Conservation (phyloP, 1,140 invertebrate genomes). For the Bombus confusus region DNA sequence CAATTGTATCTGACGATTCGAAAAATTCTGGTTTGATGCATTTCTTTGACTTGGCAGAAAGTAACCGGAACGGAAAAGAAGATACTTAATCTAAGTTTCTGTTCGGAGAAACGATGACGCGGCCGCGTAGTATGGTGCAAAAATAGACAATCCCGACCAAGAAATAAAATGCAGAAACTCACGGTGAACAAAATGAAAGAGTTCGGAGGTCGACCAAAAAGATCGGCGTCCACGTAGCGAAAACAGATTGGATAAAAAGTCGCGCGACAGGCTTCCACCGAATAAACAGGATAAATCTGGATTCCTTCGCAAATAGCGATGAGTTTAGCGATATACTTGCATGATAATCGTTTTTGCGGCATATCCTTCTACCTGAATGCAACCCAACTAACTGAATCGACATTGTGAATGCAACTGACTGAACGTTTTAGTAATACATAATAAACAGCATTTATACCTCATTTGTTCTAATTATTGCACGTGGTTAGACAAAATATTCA, state of each 20-base stretch:
- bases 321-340: constrained; percentile 42
- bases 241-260: constrained; percentile 55
- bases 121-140: background rate
- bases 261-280: constrained; percentile 37
- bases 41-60: constrained; percentile 1
- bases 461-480: background rate
- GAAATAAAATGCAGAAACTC: constrained; percentile 45
- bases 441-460: background rate
- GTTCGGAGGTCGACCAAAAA: constrained; percentile 54
- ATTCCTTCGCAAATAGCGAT: constrained; percentile 45
- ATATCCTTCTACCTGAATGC: background rate
- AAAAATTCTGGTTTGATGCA: background rate
- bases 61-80: constrained; percentile 7
- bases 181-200: constrained; percentile 37
- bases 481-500: background rate
- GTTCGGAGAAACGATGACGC: constrained; percentile 10
- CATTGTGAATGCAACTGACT: background rate
- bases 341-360: constrained; percentile 28
- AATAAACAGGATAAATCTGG: constrained; percentile 55
- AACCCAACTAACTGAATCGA: background rate
- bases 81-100: constrained; percentile 36
- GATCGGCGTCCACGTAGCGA: constrained; percentile 32
- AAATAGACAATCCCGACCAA: constrained; percentile 24
- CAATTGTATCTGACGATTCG: background rate
- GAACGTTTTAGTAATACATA: background rate